phyloP scores from a whole-genome alignment of 2,888 invertebrate species.

The Melanotus villosus region DNA sequence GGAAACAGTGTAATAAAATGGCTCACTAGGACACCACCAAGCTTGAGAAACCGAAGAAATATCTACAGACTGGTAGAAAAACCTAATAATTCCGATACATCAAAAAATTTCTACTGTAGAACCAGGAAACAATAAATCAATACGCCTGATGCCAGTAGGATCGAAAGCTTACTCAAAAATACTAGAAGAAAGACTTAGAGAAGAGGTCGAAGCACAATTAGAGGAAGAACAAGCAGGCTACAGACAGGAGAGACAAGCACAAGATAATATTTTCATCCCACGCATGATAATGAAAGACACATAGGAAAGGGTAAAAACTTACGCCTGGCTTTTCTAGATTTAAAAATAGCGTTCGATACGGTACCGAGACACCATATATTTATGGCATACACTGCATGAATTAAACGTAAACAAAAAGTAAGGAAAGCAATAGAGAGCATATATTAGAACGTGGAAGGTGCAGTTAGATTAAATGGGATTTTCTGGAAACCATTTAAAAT shows the following conservation, averaged over 20 bases:
- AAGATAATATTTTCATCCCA: neutral
- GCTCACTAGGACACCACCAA: neutral
- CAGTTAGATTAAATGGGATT: no score
- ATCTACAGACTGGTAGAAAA: neutral
- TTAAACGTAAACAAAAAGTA: no score
- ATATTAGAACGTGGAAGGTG: no score
- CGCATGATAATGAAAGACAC: neutral
- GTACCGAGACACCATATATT: no score
- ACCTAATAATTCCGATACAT: neutral
- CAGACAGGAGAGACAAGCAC: neutral
- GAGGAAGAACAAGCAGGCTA: no score
- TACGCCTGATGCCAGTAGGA: neutral
- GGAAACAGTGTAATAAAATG: neutral
- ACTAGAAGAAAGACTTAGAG: neutral
- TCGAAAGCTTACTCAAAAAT: neutral
- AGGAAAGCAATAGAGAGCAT: no score
- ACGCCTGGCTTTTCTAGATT: no score
- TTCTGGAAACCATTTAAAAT: no score
- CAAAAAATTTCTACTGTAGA: neutral
- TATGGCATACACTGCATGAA: no score
- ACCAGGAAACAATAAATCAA: neutral
- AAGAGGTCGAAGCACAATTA: neutral
- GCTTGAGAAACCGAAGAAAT: slow-evolving; percentile 3
- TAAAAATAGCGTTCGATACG: no score
- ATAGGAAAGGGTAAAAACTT: no score